Base-by-base conservation (phyloP, 2,113 vertebrate species). In the Dromaius novaehollandiae region DNA sequence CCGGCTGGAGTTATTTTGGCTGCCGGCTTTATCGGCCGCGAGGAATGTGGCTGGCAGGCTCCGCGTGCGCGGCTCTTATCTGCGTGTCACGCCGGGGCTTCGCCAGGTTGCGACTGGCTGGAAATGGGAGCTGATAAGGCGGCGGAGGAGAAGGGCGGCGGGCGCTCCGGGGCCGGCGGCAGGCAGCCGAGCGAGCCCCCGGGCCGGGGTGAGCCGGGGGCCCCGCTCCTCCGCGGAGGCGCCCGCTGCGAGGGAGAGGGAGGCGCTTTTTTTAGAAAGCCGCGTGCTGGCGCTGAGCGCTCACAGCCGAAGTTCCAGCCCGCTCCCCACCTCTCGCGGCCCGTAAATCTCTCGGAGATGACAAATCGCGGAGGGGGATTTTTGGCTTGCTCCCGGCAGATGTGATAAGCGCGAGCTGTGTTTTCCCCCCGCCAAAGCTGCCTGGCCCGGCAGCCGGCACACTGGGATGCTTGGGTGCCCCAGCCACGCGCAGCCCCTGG, bases 1-100 rank as follows among this genome's bases (percentile, higher is more conserved):
- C 91, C 32, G 90, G 51, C 86, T 80, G 86, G 34, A 75, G 83
- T 73, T 95, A 83, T 93, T 96, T 97, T 93, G 95, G 95, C 95
- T 95, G 95, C 60, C 8, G 91, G 60, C 34, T 91, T 93, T 96
- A 93, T 96, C 95, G 32, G 92, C 77, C 69, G 16, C 70, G 86
- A 95, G 96, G 97, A 96, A 97, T 97, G 96, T 20, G 76, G 86
- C 90, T 56, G 86, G 88, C 82, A 26, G 76, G 82, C 38, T 55
- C 89, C 88, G 96, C 86, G n/a, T 18, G 40, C 4, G 34, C 34
- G 26, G 28, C 55, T 16, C 61, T 68, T 76, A 76, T 76, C 90
- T 93, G 92, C 44, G 3, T 48, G 70, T 81, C 93, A 55, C 25
- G 3, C 73, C n/a, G 13, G 81, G 88, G 84, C 83, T 89, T 44